phyloP scores from a whole-genome alignment of 2,797 vertebrate genomes.

The Silurus lanzhouensis region DNA sequence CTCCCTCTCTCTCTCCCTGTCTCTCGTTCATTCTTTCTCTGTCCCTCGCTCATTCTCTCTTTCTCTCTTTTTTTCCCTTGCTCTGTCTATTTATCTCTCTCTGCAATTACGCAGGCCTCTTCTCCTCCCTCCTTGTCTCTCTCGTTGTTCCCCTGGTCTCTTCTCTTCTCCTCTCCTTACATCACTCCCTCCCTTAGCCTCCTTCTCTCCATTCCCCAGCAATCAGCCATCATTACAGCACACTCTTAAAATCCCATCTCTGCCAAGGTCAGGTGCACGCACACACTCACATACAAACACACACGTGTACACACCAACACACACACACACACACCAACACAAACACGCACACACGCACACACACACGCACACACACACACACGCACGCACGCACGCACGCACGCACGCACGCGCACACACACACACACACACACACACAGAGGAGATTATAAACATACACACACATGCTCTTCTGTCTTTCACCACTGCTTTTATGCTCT shows the following conservation, averaged over 20 bases:
- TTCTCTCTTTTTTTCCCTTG: constrained; percentile 50
- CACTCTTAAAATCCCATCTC: constrained; percentile 76
- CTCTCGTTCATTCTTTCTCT: constrained; percentile 28
- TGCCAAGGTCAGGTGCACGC: constrained; percentile 76
- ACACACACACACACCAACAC: constrained; percentile 17
- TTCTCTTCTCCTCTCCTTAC: constrained; percentile 24
- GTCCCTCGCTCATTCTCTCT: constrained; percentile 6
- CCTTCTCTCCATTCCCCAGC: constrained; percentile 70
- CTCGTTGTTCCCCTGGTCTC: constrained; percentile 29
- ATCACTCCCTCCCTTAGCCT: constrained; percentile 46
- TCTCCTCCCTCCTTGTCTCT: constrained; percentile 59
- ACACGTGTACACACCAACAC: constrained; percentile 12
- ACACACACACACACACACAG: no score
- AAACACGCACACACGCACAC: constrained; percentile 52
- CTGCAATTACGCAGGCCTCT: constrained; percentile 79
- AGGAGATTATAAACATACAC: no score
- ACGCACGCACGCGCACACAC: background rate
- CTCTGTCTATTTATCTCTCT: constrained; percentile 60
- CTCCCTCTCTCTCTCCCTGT: no score
- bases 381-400: background rate
- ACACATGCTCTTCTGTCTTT: constrained; percentile 59
- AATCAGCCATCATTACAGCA: constrained; percentile 83
- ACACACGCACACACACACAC: constrained; percentile 38
- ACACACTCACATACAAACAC: constrained; percentile 40
- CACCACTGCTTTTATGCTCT: constrained; percentile 64